Evolutionary conservation across 2,797 vertebrate species (phyloP).

Genomic region (Smutsia gigantea): DNA sequence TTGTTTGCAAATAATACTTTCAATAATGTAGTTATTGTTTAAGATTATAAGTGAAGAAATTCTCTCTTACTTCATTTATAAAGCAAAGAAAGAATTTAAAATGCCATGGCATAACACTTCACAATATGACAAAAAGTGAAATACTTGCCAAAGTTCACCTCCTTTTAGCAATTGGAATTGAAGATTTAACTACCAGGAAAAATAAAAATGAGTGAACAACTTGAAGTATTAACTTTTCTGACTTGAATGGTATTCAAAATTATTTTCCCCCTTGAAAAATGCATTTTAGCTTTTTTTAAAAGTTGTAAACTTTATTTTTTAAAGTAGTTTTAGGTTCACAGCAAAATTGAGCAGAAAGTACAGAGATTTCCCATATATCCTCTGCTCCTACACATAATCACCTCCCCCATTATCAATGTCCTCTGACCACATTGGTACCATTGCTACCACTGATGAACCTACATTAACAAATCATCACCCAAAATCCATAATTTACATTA

Average conservation of each 20-base stretch:
- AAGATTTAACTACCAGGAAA: neutral
- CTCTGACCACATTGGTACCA: neutral
- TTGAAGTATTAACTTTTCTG: conserved; percentile 25
- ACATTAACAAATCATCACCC: neutral
- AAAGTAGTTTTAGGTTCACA: neutral
- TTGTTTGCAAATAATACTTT: neutral
- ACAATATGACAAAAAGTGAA: neutral
- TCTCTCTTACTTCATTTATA: neutral
- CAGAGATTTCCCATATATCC: no score
- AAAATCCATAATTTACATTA: neutral
- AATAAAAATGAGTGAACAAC: neutral
- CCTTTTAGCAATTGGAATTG: neutral
- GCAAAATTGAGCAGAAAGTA: no score
- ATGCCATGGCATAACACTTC: neutral
- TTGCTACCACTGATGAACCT: neutral
- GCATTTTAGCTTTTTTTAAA: neutral
- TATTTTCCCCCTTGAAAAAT: neutral
- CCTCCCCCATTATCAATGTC: neutral
- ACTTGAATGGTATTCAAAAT: neutral
- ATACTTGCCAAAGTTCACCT: neutral
- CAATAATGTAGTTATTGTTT: neutral
- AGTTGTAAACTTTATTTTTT: neutral
- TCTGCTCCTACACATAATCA: neutral
- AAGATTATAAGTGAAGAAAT: neutral
- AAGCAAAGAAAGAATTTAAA: neutral